Percentiles rank a stretch among this genome's conserved stretches.
Conservation (phyloP, 2,797 vertebrate species). For the Protosalanx chinensis region DNA sequence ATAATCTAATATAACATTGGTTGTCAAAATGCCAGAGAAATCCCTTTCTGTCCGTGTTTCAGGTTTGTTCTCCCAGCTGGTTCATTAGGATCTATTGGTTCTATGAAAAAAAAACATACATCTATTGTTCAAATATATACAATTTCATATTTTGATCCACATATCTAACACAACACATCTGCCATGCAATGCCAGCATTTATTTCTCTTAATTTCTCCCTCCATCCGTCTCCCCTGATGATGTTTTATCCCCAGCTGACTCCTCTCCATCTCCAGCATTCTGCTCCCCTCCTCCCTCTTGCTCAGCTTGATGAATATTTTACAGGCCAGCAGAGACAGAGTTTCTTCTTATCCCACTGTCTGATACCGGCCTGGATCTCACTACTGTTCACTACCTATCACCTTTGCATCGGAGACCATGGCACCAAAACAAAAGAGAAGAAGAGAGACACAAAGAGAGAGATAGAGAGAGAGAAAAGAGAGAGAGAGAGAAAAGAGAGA, state of each 20-base stretch:
- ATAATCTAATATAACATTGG: not conserved
- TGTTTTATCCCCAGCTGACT: conserved; percentile 54
- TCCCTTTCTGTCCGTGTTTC: conserved; percentile 7
- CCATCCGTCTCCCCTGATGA: conserved; percentile 35
- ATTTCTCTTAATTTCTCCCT: conserved; percentile 22
- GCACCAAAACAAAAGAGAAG: conserved; percentile 33
- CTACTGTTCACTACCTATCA: conserved; percentile 64
- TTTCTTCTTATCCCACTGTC: conserved; percentile 56
- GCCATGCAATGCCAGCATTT: conserved; percentile 1
- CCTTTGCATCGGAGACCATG: conserved; percentile 49
- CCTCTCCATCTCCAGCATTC: conserved; percentile 52
- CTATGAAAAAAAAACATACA: not conserved
- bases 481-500: conserved; percentile 5
- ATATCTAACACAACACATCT: not conserved
- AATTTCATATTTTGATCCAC: not conserved
- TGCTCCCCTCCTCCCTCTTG: conserved; percentile 7
- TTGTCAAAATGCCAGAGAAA: conserved; percentile 9
- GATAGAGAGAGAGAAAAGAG: not conserved
- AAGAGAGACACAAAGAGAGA: conserved; percentile 14
- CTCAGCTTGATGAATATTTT: conserved; percentile 71
- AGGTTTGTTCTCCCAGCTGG: conserved; percentile 7
- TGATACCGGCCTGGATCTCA: conserved; percentile 54
- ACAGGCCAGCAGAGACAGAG: conserved; percentile 67
- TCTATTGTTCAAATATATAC: not conserved
- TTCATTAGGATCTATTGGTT: not conserved